These are phyloP conservation scores for Pygmarrhopalites habei DNA, from an alignment of 1,140 invertebrate species.

Conservation along the genomic window DNA sequence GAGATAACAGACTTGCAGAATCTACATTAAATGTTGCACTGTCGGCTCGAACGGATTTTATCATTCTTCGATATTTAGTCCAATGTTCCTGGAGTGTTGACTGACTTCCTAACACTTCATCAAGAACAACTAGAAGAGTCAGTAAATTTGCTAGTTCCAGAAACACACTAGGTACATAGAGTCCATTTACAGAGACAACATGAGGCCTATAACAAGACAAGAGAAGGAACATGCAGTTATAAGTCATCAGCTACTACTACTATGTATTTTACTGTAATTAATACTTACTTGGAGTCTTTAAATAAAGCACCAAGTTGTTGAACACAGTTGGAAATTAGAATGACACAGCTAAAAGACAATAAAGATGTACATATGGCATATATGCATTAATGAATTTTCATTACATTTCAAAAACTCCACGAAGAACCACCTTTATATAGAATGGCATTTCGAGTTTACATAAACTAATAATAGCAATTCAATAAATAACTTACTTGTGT, in stretches of 20 bases:
- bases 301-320: conserved; percentile 30
- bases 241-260: no score
- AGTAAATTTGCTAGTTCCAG: conserved; percentile 60
- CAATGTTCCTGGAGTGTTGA: conserved; percentile 59
- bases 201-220: no score
- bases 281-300: conserved; percentile 35
- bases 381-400: no score
- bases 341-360: no score
- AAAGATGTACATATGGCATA: no score
- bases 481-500: no score
- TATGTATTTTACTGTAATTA: no score
- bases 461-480: no score
- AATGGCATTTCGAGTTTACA: no score
- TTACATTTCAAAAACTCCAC: no score
- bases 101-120: conserved; percentile 59
- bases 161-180: conserved; percentile 45
- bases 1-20: conserved; percentile 51
- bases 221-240: no score
- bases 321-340: conserved; percentile 19
- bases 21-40: conserved; percentile 53
- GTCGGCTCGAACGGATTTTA: conserved; percentile 61
- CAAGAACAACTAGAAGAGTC: conserved; percentile 60
- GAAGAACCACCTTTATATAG: no score
- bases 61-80: conserved; percentile 60
- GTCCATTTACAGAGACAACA: conserved; percentile 28